Evolutionary conservation across 2,113 vertebrate genomes (phyloP), one percentile per base, ranked within the genome.

Genomic region (Halichoeres trimaculatus): DNA sequence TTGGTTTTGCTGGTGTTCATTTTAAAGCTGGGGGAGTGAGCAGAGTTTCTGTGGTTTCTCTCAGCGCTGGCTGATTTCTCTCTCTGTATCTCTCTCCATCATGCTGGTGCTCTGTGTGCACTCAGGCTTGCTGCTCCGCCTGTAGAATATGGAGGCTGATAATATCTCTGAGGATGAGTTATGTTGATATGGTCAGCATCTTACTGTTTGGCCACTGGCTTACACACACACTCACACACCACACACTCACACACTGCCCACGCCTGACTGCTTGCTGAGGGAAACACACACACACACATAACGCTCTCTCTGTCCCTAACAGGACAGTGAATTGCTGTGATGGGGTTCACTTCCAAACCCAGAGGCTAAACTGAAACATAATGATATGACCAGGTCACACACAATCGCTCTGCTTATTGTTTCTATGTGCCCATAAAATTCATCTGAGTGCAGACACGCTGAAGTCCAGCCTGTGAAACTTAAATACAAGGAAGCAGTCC

Each of bases 111-210:
- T 52, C 50, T 51, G 22, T 70, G 73, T 58, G 66, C 52, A 62
- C 35, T 40, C 56, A 54, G 53, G 52, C 60, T 70, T 70, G 38
- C 59, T 56, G 59, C 40, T 70, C 48, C 60, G 52, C 70, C 52
- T 54, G 54, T 73, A 51, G 53, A 76, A 78, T 74, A 76, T 71
- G 59, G 68, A 74, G 73, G 34, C 60, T 70, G 71, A 84, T 84
- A 70, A 77, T 60, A 84, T 81, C 78, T 66, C 73, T 62, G 54
- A 76, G 70, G 70, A 73, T 76, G 75, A 78, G 75, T 75, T 68
- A 77, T 75, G 71, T 62, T 82, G 55, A 80, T 79, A 51, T 36
- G 63, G 63, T 80, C 82, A 68, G 68, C 52, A 52, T 80, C 43
- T 73, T 57, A 36, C 41, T 69, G 48, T 78, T 75, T 64, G 48